A percentile compares a stretch with the other conserved stretches of the same genome.
phyloP scores from a whole-genome alignment of 1,140 invertebrate species.

The Brachionus plicatilis region DNA sequence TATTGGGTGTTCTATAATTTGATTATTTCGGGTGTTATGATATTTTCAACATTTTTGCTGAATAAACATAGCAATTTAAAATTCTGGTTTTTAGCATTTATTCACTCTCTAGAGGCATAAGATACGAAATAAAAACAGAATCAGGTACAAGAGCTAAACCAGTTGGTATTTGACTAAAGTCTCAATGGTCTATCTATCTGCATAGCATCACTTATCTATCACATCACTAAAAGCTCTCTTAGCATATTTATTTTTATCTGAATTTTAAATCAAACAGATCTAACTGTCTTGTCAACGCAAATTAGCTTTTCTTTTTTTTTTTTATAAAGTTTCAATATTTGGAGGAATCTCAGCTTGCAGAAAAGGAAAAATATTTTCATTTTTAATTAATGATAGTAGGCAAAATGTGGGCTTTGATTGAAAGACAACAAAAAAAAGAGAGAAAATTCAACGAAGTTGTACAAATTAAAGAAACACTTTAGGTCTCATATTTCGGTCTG shows the following conservation, averaged over 20 bases:
- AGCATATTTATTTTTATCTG: neutral
- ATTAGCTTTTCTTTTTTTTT: neutral
- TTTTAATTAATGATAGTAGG: neutral
- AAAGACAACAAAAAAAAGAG: too few relatives aligned
- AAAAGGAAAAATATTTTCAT: neutral
- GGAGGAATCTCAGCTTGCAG: neutral
- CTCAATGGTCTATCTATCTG: neutral
- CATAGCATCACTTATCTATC: neutral
- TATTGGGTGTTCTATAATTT: neutral
- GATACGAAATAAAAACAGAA: neutral
- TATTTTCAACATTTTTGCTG: neutral
- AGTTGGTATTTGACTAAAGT: neutral
- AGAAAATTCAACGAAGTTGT: neutral
- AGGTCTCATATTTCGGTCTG: neutral
- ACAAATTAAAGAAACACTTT: neutral
- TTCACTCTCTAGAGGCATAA: neutral
- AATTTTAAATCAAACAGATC: neutral
- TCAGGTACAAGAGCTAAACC: neutral
- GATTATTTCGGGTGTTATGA: neutral
- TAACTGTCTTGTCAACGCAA: neutral
- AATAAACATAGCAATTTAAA: neutral
- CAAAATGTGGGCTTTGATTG: neutral
- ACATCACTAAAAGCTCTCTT: too few relatives aligned
- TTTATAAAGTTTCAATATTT: slow-evolving; percentile 2
- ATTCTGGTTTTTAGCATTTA: slow-evolving; percentile 1